Percentiles rank a stretch among this genome's conserved stretches.
These are phyloP conservation scores for Pristionchus japonicus DNA, from an alignment of 2,888 invertebrate genomes.

Conservation along the genomic window DNA sequence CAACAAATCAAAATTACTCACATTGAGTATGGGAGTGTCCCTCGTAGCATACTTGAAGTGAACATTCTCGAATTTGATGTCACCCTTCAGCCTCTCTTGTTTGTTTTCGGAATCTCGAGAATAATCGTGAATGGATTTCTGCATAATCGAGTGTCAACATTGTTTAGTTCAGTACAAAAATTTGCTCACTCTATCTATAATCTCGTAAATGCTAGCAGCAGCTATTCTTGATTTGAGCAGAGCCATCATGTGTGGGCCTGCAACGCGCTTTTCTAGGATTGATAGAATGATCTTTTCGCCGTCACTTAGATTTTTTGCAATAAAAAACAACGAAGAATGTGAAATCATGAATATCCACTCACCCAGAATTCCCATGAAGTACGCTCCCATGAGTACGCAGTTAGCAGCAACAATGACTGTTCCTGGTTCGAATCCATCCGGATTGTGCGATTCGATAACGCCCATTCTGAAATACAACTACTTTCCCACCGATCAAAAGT, in stretches of 20 bases:
- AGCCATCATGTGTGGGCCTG: conserved; percentile 40
- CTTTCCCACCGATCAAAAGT: no score
- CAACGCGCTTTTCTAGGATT: no score
- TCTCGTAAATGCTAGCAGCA: conserved; percentile 28
- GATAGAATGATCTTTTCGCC: neutral
- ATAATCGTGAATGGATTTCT: neutral
- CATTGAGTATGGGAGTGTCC: neutral
- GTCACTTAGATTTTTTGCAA: neutral
- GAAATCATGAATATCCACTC: no score
- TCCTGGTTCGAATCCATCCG: neutral
- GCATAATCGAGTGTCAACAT: no score
- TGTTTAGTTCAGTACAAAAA: no score
- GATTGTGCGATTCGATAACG: neutral
- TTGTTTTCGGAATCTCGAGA: neutral
- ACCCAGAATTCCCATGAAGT: conserved; percentile 28
- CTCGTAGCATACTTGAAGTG: conserved; percentile 24
- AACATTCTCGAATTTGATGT: neutral
- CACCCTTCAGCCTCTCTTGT: neutral
- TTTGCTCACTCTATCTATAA: conserved; percentile 20
- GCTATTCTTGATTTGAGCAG: conserved; percentile 24
- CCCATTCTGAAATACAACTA: neutral
- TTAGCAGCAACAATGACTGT: conserved; percentile 18
- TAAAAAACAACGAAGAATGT: neutral
- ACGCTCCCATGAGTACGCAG: neutral
- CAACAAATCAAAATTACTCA: no score